Evolutionary conservation across 2,797 vertebrate species (phyloP), one percentile per base, ranked within the genome.

Genomic region (Clarias pachynema): DNA sequence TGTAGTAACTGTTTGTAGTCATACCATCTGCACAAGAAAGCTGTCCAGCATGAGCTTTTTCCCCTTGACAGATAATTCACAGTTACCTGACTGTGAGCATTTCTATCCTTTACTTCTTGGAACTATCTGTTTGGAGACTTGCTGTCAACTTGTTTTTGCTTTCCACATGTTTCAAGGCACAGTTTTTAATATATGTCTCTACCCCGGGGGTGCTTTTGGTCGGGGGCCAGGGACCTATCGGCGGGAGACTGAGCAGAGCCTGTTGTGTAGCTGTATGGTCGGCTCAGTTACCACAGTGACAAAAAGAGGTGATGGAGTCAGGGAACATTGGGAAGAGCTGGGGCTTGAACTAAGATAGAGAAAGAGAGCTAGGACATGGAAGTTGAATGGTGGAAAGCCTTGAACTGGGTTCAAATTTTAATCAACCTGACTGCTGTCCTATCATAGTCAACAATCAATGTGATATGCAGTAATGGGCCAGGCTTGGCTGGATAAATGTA

Each of bases 241-340:
- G 88, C 65, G 62, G 87, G 94, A 95, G 91, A 92, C 93, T 94
- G 88, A 93, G 80, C 95, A 95, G 95, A 91, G 90, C 89, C 90
- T 90, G 90, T 91, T 94, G 92, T 94, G 90, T 92, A 91, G 93
- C 90, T 92, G 89, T 89, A 90, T 92, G 92, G 92, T 90, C n/a
- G 87, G 90, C 14, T 88, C 86, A 83, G 94, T 95, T 95, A 91
- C 93, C 87, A 86, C 92, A 89, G 95, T 90, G 92, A 94, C 89
- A n/a, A 79, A 53, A 65, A 87, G 85, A 90, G 74, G 89, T 95
- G 95, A 95, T 94, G 91, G 93, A 95, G 93, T 95, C 94, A 94
- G 95, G 95, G 93, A 92, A 91, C 88, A 89, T 6, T 72, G 80
- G 89, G 93, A 91, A 84, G 70, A 40, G 85, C 59, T 80, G 79